Percentiles rank a stretch among this genome's conserved stretches.
phyloP scores from a whole-genome alignment of 2,113 vertebrate species.

The Pseudopodoces humilis region DNA sequence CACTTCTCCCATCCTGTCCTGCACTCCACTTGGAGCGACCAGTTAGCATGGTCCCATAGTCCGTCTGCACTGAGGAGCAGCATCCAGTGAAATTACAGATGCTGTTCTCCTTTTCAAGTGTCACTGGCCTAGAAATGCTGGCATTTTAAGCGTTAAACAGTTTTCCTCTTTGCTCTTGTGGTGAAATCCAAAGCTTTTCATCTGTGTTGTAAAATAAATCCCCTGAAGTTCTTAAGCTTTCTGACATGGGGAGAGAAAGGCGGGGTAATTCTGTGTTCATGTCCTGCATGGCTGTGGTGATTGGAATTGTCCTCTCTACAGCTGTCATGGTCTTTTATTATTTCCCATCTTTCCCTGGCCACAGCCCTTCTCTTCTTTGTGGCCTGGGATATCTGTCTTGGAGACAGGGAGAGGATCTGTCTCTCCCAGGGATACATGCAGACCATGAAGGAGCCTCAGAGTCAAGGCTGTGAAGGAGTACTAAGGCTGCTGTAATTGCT shows the following conservation, averaged over 20 bases:
- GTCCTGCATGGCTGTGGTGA: background rate
- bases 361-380: background rate
- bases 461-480: background rate
- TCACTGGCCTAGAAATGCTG: background rate
- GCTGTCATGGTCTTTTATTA: background rate
- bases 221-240: slow-evolving; percentile 1
- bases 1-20: background rate
- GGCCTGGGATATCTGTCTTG: background rate
- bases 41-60: fast-evolving
- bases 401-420: background rate
- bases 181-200: background rate
- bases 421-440: fast-evolving
- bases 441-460: background rate
- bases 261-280: background rate
- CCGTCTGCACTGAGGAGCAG: background rate
- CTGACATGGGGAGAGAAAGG: background rate
- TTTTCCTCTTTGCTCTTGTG: background rate
- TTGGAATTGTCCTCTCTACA: background rate
- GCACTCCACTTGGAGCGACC: background rate
- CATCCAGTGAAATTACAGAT: background rate
- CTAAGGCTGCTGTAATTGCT: background rate
- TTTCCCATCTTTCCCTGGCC: background rate
- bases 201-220: background rate
- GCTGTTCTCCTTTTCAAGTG: background rate
- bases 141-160: background rate